Evolutionary conservation across 2,797 vertebrate genomes (phyloP), one percentile per base, ranked within the genome.

Genomic region (Pogonophryne albipinna): DNA sequence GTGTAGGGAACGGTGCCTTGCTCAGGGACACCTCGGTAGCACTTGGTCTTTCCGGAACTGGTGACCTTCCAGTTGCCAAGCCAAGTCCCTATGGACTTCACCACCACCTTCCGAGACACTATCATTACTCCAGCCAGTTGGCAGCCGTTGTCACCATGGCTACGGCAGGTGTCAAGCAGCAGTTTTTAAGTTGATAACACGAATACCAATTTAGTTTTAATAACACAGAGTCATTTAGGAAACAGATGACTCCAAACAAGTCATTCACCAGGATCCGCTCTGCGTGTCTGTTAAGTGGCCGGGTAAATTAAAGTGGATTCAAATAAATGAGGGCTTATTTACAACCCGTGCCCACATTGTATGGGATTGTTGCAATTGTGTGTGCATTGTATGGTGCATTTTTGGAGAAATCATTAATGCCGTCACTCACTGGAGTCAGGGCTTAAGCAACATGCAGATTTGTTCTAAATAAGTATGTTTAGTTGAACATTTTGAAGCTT

Each of bases 181-280:
- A 49, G 71, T 85, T 92, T 38, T 88, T 78, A 87, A 86, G 82
- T 83, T 82, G 85, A 89, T 91, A 90, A 91, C 82, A 79, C 31
- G 34, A 88, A 88, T 85, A 83, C 78, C 82, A 89, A 90, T 94
- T 90, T 85, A 79, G 73, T 90, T 92, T 92, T 88, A 91, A 88
- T 92, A 92, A 90, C 87, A 6, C 27, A 44, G 74, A 91, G 85
- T 85, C 77, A 82, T 90, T 89, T 82, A 85, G 81, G 67, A 90
- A 73, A 85, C 77, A 80, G 87, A 92, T 92, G 82, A 89, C 76
- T 74, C 76, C 74, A 61, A 38, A 72, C 84, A 85, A 90, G 89
- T 84, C 85, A 85, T 88, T 66, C 56, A 75, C 59, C 20, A 63
- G 70, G 74, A 89, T 78, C 53, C 52, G 51, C 82, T 84, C 78